Evolutionary conservation across 2,888 invertebrate species (phyloP).

Genomic region (Leuctra nigra): DNA sequence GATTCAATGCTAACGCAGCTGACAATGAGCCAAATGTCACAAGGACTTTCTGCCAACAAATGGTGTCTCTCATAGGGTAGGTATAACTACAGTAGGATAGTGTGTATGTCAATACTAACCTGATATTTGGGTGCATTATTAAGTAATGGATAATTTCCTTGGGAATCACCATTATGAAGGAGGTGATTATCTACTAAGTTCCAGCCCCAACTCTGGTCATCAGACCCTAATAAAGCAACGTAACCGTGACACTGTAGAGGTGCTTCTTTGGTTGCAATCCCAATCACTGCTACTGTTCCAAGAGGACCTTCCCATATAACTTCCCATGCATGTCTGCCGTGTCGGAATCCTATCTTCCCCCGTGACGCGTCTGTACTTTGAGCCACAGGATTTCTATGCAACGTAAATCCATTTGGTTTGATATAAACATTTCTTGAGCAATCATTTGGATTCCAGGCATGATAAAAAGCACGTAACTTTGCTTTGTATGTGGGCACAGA

Average conservation of each 20-base stretch:
- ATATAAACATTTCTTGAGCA: slow-evolving; percentile 96
- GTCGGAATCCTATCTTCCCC: slow-evolving; percentile 83
- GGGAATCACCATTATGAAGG: slow-evolving; percentile 91
- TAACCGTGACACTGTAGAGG: slow-evolving; percentile 92
- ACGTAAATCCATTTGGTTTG: slow-evolving; percentile 93
- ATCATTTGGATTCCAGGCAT: slow-evolving; percentile 97
- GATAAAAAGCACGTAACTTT: slow-evolving; percentile 86
- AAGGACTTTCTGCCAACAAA: no score
- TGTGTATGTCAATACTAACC: no score
- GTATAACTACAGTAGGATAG: no score
- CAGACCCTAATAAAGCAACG: slow-evolving; percentile 87
- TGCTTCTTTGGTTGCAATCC: slow-evolving; percentile 91
- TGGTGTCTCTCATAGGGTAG: no score
- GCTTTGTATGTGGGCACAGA: slow-evolving; percentile 87
- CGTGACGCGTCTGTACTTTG: slow-evolving; percentile 95
- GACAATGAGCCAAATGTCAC: no score
- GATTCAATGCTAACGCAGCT: no score
- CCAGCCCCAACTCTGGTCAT: slow-evolving; percentile 99
- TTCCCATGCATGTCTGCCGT: slow-evolving; percentile 96
- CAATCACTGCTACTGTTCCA: slow-evolving; percentile 96
- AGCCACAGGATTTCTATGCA: slow-evolving; percentile 97
- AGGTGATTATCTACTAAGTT: slow-evolving; percentile 97
- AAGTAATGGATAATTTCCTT: slow-evolving; percentile 87
- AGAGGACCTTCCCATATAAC: slow-evolving; percentile 98
- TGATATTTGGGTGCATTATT: slow-evolving; percentile 98